phyloP scores from a whole-genome alignment of 2,113 vertebrate species.

The Tringa solitaria region DNA sequence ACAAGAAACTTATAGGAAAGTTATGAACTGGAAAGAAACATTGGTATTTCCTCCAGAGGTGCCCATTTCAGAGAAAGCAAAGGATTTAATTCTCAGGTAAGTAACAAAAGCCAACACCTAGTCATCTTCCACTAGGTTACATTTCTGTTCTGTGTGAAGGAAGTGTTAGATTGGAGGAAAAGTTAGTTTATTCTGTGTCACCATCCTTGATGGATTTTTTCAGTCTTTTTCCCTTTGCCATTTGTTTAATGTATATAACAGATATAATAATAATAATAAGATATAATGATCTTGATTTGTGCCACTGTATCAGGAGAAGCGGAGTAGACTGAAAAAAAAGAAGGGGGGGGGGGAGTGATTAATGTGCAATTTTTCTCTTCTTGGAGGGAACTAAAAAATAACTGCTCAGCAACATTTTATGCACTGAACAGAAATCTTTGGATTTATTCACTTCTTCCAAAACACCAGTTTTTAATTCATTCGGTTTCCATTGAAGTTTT shows the following conservation, averaged over 20 bases:
- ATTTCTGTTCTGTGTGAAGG: background rate
- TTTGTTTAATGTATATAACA: background rate
- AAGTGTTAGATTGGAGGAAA: background rate
- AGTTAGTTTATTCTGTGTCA: background rate
- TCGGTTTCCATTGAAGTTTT: background rate
- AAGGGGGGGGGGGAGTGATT: background rate
- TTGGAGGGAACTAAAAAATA: background rate
- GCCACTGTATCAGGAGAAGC: background rate
- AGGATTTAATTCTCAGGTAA: constrained; percentile 92
- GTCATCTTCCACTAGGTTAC: background rate
- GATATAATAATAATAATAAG: background rate
- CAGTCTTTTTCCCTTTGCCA: background rate
- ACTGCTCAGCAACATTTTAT: background rate
- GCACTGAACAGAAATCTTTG: background rate
- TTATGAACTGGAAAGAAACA: constrained; percentile 99
- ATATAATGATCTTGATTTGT: background rate
- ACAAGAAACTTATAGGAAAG: constrained; percentile 97
- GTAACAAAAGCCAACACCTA: background rate
- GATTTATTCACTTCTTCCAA: background rate
- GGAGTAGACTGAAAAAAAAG: background rate
- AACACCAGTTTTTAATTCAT: background rate
- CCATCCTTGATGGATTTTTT: background rate
- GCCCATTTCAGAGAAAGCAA: constrained; percentile 95
- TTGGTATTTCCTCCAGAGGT: constrained; percentile 96
- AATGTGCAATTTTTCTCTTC: background rate